Evolutionary conservation across 2,888 invertebrate species (phyloP).

Genomic region (Troides helena): DNA sequence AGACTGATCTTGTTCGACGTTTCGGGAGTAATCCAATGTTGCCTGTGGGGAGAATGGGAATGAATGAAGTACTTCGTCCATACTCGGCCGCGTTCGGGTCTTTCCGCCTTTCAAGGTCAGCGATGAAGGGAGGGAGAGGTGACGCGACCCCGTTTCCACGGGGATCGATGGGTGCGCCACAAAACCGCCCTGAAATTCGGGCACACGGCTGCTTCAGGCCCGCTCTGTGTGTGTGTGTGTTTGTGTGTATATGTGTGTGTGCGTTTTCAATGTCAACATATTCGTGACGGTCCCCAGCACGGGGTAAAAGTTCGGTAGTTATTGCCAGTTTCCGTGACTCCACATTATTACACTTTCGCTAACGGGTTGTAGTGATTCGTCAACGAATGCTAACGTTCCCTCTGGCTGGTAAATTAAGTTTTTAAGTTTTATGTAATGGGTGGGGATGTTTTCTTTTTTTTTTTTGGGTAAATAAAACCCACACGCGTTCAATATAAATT

Average conservation of each 20-base stretch:
- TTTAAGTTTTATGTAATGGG: neutral
- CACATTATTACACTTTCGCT: conserved; percentile 42
- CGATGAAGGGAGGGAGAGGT: conserved; percentile 39
- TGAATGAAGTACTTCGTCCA: conserved; percentile 67
- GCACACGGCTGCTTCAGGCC: conserved; percentile 57
- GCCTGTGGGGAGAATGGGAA: conserved; percentile 34
- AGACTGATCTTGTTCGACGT: too few species aligned
- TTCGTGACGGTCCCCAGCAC: conserved; percentile 47
- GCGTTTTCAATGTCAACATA: conserved; percentile 76
- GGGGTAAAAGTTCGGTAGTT: conserved; percentile 50
- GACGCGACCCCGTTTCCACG: conserved; percentile 68
- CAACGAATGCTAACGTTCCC: neutral
- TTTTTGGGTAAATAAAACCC: too few species aligned
- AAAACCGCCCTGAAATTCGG: conserved; percentile 58
- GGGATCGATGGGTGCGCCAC: conserved; percentile 75
- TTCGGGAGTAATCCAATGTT: neutral
- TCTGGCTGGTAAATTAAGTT: conserved; percentile 8
- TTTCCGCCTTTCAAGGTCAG: conserved; percentile 63
- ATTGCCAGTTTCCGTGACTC: conserved; percentile 64
- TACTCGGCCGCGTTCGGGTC: conserved; percentile 60
- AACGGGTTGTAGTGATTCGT: conserved; percentile 24
- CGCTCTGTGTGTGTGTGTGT: conserved; percentile 48
- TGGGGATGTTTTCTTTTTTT: too few species aligned
- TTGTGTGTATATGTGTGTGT: conserved; percentile 49
- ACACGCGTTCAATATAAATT: too few species aligned